Percentiles rank a stretch among this genome's conserved stretches.
Evolutionary conservation across 2,888 invertebrate genomes (phyloP).

Genomic region (Lottia scabra): DNA sequence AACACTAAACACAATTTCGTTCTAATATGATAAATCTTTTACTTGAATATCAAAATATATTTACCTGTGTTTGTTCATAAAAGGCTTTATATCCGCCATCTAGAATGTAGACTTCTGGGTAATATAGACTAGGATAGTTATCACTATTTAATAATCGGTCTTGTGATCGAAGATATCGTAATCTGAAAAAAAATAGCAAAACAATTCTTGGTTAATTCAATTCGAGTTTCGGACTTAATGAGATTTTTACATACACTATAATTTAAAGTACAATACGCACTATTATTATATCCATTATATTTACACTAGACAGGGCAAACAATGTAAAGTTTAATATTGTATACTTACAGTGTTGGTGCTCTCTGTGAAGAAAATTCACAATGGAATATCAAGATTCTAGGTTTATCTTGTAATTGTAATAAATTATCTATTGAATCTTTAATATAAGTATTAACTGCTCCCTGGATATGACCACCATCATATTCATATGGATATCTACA

Average conservation of each 20-base stretch:
- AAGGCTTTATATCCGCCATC: conserved; percentile 91
- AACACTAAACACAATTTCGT: too few species aligned
- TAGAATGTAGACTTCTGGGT: conserved; percentile 92
- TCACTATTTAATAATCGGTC: conserved; percentile 85
- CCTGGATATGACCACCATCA: conserved; percentile 88
- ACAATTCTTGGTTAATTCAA: too few species aligned
- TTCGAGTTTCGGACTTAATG: too few species aligned
- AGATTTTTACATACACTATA: too few species aligned
- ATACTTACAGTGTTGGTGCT: conserved; percentile 89
- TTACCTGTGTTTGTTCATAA: conserved; percentile 74
- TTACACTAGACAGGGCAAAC: not conserved
- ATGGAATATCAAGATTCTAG: conserved; percentile 91
- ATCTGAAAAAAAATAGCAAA: conserved; percentile 73
- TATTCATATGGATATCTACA: conserved; percentile 96
- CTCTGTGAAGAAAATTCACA: conserved; percentile 98
- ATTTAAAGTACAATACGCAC: too few species aligned
- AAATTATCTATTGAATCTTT: conserved; percentile 76
- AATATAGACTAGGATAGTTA: conserved; percentile 85
- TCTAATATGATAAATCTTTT: too few species aligned
- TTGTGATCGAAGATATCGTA: conserved; percentile 82
- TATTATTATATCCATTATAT: not conserved
- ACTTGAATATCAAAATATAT: not conserved
- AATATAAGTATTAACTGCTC: conserved; percentile 86
- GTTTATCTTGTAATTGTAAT: conserved; percentile 68
- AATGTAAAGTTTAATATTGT: not conserved